phyloP scores from a whole-genome alignment of 2,797 vertebrate genomes.

The Syndactyla subalaris region DNA sequence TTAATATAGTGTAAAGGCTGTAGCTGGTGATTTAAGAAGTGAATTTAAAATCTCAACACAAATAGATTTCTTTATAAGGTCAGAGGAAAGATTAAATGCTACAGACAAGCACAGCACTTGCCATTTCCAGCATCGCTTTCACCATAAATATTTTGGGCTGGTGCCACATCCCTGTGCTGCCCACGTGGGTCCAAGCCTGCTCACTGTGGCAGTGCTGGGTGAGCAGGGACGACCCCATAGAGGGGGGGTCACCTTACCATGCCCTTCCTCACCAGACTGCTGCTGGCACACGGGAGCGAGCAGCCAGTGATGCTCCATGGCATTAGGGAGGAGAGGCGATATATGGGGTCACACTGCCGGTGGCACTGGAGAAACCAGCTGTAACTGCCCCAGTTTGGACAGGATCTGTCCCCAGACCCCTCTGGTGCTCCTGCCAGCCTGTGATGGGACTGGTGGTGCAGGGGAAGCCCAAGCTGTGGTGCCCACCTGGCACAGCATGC shows the following conservation, averaged over 20 bases:
- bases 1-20: constrained; percentile 66
- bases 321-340: background rate
- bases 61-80: constrained; percentile 75
- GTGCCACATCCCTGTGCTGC: fast-evolving
- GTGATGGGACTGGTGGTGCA: fast-evolving
- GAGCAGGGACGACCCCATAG: background rate
- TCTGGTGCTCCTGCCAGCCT: fast-evolving
- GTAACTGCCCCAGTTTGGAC: fast-evolving
- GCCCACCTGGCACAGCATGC: fast-evolving
- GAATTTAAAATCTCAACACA: constrained; percentile 78
- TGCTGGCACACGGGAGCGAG: fast-evolving
- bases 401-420: background rate
- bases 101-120: constrained; percentile 52
- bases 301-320: background rate
- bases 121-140: background rate
- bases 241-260: background rate
- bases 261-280: background rate
- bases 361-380: background rate
- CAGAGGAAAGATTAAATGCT: constrained; percentile 76
- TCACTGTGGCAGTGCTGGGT: fast-evolving
- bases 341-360: fast-evolving
- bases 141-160: background rate
- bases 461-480: background rate
- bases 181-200: background rate
- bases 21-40: constrained; percentile 67